Conservation (phyloP, 2,797 vertebrate species). For the Notolepis coatsorum region DNA sequence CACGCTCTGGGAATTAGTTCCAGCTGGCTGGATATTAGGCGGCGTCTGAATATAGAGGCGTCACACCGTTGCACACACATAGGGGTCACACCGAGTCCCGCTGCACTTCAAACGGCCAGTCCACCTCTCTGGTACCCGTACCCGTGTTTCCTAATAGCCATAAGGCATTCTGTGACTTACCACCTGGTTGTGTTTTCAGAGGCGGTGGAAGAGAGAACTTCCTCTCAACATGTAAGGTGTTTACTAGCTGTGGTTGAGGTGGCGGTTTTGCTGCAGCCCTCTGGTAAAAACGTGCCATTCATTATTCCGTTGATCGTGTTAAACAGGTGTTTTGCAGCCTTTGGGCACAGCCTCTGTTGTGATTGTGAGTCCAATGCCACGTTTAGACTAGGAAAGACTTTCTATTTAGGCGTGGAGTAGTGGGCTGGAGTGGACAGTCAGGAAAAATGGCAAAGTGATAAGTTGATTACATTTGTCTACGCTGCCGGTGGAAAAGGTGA, state of each 20-base stretch:
- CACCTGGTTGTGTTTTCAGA: conserved; percentile 20
- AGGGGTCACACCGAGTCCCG: conserved; percentile 31
- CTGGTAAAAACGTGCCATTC: conserved; percentile 25
- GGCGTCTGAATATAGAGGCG: conserved; percentile 46
- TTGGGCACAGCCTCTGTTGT: conserved; percentile 7
- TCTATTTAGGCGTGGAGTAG: conserved; percentile 53
- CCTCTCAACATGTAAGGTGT: conserved; percentile 24
- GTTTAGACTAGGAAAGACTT: conserved; percentile 36
- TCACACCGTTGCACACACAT: conserved; percentile 50
- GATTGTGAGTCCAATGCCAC: conserved; percentile 2
- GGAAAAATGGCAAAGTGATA: conserved; percentile 32
- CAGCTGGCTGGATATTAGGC: conserved; percentile 51
- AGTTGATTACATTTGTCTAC: conserved; percentile 49
- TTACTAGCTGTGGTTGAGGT: conserved; percentile 20
- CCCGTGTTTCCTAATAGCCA: conserved; percentile 11
- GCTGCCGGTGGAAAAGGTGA: conserved; percentile 38
- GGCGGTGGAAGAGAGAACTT: conserved; percentile 33
- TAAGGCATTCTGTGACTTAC: conserved; percentile 13
- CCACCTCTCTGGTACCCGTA: conserved; percentile 41
- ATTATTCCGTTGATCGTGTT: conserved; percentile 7
- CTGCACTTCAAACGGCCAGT: conserved; percentile 6
- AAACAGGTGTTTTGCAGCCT: conserved; percentile 51
- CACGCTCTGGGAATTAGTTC: conserved; percentile 49
- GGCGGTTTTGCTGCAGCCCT: conserved; percentile 26
- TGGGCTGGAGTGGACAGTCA: conserved; percentile 42